These are phyloP conservation scores for Drosophila prolongata DNA, from an alignment of 2,888 invertebrate genomes.

Conservation along the genomic window DNA sequence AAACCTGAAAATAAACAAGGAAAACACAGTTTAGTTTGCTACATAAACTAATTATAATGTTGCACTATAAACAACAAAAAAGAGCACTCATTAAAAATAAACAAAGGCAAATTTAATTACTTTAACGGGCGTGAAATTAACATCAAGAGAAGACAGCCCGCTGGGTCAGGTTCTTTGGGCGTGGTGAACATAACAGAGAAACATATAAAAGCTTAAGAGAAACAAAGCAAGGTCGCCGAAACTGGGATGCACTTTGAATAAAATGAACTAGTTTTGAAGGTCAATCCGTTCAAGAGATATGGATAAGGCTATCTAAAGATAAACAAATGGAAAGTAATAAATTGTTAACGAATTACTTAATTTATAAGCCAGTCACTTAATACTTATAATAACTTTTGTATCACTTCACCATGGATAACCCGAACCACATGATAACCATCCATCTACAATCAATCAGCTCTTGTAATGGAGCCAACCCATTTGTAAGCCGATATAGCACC, in stretches of 20 bases:
- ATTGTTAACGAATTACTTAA: neutral
- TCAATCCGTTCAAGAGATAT: neutral
- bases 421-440: slow-evolving; percentile 27
- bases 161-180: slow-evolving; percentile 38
- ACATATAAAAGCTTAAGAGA: slow-evolving; percentile 10
- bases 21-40: slow-evolving; percentile 42
- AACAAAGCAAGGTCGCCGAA: slow-evolving; percentile 45
- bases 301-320: neutral
- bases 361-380: neutral
- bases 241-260: slow-evolving; percentile 21
- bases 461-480: slow-evolving; percentile 34
- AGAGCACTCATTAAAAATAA: slow-evolving; percentile 36
- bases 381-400: neutral
- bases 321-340: neutral
- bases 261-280: slow-evolving; percentile 20
- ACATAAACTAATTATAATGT: slow-evolving; percentile 38
- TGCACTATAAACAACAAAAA: slow-evolving; percentile 24
- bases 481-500: slow-evolving; percentile 31
- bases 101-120: slow-evolving; percentile 43
- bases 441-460: slow-evolving; percentile 42
- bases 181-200: slow-evolving; percentile 21
- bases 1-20: slow-evolving; percentile 59
- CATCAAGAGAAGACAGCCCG: slow-evolving; percentile 25
- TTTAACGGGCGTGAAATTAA: slow-evolving; percentile 52
- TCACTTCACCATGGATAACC: slow-evolving; percentile 1